phyloP scores from a whole-genome alignment of 1,140 invertebrate species.

The Phenacoccus solenopsis region DNA sequence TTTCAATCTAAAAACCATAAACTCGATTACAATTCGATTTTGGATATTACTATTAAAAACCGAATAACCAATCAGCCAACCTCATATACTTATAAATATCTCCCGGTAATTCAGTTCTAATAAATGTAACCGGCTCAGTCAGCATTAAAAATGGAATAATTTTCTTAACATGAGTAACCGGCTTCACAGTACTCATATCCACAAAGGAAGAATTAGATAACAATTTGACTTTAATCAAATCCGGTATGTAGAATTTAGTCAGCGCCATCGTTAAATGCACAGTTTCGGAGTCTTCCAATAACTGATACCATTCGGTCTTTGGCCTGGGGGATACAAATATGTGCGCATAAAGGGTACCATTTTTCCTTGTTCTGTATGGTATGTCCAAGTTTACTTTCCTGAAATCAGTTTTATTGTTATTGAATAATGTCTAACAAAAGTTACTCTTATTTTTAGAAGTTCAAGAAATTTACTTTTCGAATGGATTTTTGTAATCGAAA shows the following conservation, averaged over 20 bases:
- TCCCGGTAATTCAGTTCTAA: slow-evolving; percentile 10
- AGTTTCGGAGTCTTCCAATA: slow-evolving; percentile 5
- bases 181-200: neutral
- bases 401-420: neutral
- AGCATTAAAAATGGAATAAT: slow-evolving; percentile 19
- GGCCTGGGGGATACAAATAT: slow-evolving; percentile 13
- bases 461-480: neutral
- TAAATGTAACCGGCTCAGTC: slow-evolving; percentile 6
- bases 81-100: slow-evolving; percentile 19
- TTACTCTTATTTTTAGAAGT: no score
- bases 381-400: slow-evolving; percentile 16
- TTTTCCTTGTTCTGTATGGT: slow-evolving; percentile 16
- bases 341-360: slow-evolving; percentile 18
- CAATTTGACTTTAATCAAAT: slow-evolving; percentile 12
- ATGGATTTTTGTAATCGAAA: slow-evolving; percentile 6
- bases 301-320: neutral
- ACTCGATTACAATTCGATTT: neutral
- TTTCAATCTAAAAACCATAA: slow-evolving; percentile 22
- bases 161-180: slow-evolving; percentile 19
- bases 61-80: neutral
- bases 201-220: slow-evolving; percentile 4
- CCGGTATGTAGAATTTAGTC: slow-evolving; percentile 12
- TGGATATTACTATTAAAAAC: neutral
- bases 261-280: slow-evolving; percentile 10
- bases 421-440: no score